Percentiles rank a stretch among this genome's conserved stretches.
phyloP scores from a whole-genome alignment of 2,797 vertebrate genomes.

The Huso huso region DNA sequence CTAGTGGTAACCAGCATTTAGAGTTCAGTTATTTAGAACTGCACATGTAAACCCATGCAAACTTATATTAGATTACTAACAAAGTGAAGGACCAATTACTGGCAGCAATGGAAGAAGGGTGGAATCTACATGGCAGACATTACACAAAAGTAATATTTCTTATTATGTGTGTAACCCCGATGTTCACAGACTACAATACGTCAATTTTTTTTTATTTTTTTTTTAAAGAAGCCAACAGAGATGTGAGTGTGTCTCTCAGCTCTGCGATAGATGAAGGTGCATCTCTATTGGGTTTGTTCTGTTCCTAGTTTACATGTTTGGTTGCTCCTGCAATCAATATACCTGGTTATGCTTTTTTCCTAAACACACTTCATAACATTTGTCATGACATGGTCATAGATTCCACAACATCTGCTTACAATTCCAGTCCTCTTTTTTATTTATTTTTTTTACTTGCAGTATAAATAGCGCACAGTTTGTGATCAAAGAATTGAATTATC shows the following conservation, averaged over 20 bases:
- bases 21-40: constrained; percentile 1
- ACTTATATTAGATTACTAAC: constrained; percentile 9
- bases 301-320: constrained; percentile 20
- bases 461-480: constrained; percentile 14
- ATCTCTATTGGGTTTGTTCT: constrained; percentile 26
- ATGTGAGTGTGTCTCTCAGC: constrained; percentile 23
- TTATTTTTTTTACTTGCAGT: constrained; percentile 10
- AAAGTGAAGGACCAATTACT: constrained; percentile 2
- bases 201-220: no score
- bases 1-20: constrained; percentile 12
- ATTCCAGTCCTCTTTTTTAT: constrained; percentile 12
- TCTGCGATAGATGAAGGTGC: constrained; percentile 22
- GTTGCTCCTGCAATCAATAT: constrained; percentile 26
- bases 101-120: not conserved
- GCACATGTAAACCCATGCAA: not conserved
- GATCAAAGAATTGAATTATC: constrained; percentile 19
- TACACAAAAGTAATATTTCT: no score
- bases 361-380: constrained; percentile 34
- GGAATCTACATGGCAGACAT: no score
- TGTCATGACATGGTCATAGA: constrained; percentile 37
- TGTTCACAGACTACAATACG: no score
- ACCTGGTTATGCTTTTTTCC: constrained; percentile 26
- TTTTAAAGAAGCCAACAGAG: constrained; percentile 6
- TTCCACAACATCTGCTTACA: constrained; percentile 24
- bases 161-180: no score